phyloP scores from a whole-genome alignment of 2,797 vertebrate species.

The Cossypha heuglini region DNA sequence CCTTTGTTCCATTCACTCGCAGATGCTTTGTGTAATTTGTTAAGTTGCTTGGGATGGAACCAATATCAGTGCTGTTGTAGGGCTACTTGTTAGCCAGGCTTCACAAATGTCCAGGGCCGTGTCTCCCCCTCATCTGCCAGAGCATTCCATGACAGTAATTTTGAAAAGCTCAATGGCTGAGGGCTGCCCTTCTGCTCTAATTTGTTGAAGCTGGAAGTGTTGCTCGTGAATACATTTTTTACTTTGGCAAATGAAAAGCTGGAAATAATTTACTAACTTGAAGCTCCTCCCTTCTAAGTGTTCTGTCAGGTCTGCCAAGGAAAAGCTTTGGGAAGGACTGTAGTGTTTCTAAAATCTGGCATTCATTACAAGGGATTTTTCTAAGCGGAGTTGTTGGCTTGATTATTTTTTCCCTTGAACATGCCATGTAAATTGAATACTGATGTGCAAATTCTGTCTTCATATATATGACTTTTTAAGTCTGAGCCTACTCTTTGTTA shows the following conservation, averaged over 20 bases:
- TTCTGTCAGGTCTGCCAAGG: conserved; percentile 49
- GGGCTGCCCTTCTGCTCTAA: conserved; percentile 5
- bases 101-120: not conserved
- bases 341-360: conserved; percentile 54
- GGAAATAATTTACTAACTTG: conserved; percentile 56
- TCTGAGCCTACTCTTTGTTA: not conserved
- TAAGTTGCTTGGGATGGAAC: not conserved
- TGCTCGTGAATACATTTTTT: conserved; percentile 29
- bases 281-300: conserved; percentile 57
- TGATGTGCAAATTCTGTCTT: conserved; percentile 51
- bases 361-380: conserved; percentile 62
- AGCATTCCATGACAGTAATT: not conserved
- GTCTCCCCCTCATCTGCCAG: not conserved
- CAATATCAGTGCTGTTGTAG: not conserved
- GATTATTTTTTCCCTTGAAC: conserved; percentile 59
- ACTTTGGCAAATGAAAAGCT: conserved; percentile 48
- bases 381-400: conserved; percentile 4
- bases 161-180: not conserved
- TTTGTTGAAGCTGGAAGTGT: conserved; percentile 24
- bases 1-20: not conserved
- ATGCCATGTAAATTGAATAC: conserved; percentile 60
- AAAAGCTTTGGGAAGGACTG: conserved; percentile 51
- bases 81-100: not conserved
- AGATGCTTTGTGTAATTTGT: not conserved
- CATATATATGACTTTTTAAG: not conserved